Conservation (phyloP, 1,140 invertebrate genomes). For the Chlorops oryzae region DNA sequence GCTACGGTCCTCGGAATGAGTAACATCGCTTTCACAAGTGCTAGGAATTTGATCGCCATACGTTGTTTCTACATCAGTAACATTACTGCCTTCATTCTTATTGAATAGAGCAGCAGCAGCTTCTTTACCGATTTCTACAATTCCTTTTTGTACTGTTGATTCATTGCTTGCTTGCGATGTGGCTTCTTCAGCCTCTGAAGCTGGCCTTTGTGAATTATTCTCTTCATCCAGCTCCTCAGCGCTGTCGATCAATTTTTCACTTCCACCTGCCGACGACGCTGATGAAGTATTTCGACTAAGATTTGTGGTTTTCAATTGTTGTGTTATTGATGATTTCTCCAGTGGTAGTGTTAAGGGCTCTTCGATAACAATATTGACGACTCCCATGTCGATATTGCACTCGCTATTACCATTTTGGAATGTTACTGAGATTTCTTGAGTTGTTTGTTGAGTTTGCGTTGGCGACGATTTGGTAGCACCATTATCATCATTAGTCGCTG, state of each 20-base stretch:
- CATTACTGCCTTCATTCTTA: too few relatives aligned
- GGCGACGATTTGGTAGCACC: slow-evolving; percentile 12
- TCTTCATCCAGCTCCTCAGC: slow-evolving; percentile 23
- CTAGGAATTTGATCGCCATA: too few relatives aligned
- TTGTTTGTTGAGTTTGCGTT: slow-evolving; percentile 4
- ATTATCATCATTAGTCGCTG: slow-evolving; percentile 10
- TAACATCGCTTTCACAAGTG: too few relatives aligned
- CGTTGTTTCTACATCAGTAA: too few relatives aligned
- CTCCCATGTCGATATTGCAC: slow-evolving; percentile 22
- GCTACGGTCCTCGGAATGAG: too few relatives aligned
- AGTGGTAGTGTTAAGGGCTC: too few relatives aligned
- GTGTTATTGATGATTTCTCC: too few relatives aligned
- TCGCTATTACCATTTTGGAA: slow-evolving; percentile 38
- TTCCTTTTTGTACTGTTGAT: slow-evolving; percentile 18
- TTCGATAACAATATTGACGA: slow-evolving; percentile 33
- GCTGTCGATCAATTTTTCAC: slow-evolving; percentile 16
- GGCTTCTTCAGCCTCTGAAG: slow-evolving; percentile 6
- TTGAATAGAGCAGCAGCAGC: too few relatives aligned
- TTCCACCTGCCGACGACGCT: too few relatives aligned
- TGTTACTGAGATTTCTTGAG: slow-evolving; percentile 39
- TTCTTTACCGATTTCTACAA: slow-evolving; percentile 43
- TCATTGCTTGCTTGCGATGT: background rate
- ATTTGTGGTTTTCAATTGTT: too few relatives aligned
- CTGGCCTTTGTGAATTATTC: slow-evolving; percentile 1
- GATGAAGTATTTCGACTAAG: too few relatives aligned